phyloP scores from a whole-genome alignment of 1,140 invertebrate genomes.

The Neoseiulus cucumeris region DNA sequence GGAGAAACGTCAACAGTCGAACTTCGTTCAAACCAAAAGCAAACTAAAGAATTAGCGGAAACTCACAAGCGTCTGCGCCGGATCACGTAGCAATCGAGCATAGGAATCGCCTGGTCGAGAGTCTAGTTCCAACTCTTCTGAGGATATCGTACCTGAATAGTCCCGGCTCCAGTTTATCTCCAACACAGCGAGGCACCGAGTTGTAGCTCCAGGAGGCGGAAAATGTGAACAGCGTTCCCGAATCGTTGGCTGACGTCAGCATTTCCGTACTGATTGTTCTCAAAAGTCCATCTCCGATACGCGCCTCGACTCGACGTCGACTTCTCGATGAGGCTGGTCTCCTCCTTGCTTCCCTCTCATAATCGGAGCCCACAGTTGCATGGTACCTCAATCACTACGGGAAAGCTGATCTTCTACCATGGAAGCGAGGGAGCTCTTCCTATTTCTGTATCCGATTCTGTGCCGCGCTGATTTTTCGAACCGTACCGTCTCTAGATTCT shows the following conservation, averaged over 20 bases:
- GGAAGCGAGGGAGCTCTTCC: no score
- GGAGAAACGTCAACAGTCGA: no score
- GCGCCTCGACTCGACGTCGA: conserved; percentile 29
- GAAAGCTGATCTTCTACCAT: no score
- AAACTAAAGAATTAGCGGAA: no score
- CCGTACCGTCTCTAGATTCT: no score
- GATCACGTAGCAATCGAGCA: no score
- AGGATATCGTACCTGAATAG: not conserved
- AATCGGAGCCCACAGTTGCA: not conserved
- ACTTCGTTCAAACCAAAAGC: no score
- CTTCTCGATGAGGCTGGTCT: not conserved
- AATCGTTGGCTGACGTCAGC: not conserved
- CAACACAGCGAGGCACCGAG: not conserved
- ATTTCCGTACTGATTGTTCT: conserved; percentile 29
- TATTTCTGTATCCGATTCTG: no score
- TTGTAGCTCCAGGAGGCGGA: not conserved
- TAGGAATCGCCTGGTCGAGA: no score
- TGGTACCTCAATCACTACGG: no score
- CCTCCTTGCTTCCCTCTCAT: not conserved
- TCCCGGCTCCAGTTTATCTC: not conserved
- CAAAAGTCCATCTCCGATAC: conserved; percentile 30
- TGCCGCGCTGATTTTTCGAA: conserved; percentile 17
- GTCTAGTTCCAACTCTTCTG: no score
- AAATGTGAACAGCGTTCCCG: not conserved
- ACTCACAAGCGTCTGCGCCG: no score